Conservation (phyloP, 2,113 vertebrate species). For the Mobula hypostoma region DNA sequence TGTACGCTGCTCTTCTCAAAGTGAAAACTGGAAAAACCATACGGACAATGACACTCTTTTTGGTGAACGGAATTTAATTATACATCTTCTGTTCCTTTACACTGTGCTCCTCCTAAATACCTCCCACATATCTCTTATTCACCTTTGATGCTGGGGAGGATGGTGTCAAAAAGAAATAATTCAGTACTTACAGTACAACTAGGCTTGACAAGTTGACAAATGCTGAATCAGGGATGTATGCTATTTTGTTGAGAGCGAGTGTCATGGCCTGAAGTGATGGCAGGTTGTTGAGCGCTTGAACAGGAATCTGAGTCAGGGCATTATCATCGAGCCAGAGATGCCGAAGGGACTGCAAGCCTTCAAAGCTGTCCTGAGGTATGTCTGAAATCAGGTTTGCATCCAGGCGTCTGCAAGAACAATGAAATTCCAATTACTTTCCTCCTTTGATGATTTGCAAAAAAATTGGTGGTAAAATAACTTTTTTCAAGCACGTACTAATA, state of each 20-base stretch:
- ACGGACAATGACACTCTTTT: not conserved
- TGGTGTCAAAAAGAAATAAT: rapidly evolving
- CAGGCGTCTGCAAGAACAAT: slow-evolving; percentile 65
- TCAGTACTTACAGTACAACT: slow-evolving; percentile 79
- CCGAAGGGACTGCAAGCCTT: slow-evolving; percentile 72
- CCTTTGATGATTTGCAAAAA: not conserved
- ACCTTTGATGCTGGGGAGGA: too few relatives aligned
- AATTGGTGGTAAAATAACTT: not conserved
- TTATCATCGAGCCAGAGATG: slow-evolving; percentile 96
- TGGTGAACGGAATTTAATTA: too few relatives aligned
- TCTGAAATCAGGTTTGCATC: slow-evolving; percentile 86
- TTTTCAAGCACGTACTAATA: not conserved
- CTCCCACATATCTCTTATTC: too few relatives aligned
- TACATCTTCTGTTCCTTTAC: too few relatives aligned
- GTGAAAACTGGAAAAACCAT: not conserved
- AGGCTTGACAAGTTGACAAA: slow-evolving; percentile 89
- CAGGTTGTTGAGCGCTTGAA: slow-evolving; percentile 70
- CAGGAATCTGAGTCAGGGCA: slow-evolving; percentile 77
- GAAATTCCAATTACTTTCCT: not conserved
- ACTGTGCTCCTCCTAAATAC: too few relatives aligned
- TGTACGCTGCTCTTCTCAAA: not conserved
- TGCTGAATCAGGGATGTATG: slow-evolving; percentile 76
- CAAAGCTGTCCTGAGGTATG: slow-evolving; percentile 76
- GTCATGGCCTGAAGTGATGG: slow-evolving; percentile 90
- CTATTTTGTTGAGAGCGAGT: slow-evolving; percentile 86